These are phyloP conservation scores for Oophaga pumilio DNA, from an alignment of 2,113 vertebrate species.

Conservation along the genomic window DNA sequence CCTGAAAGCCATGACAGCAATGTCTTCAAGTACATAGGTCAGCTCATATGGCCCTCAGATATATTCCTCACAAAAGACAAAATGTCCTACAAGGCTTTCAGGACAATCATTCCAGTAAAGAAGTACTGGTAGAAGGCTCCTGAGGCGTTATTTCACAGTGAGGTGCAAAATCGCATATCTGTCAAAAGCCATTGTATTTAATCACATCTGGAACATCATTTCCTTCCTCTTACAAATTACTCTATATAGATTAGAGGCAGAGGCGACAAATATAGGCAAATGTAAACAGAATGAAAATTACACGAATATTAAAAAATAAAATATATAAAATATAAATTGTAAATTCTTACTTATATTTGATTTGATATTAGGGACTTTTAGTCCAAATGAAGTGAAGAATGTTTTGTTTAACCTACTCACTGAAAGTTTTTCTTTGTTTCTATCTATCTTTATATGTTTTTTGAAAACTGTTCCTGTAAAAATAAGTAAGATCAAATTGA, in stretches of 20 bases:
- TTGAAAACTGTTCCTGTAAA: too few relatives aligned
- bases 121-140: background rate
- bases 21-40: background rate
- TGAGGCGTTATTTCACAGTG: background rate
- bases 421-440: too few relatives aligned
- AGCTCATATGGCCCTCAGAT: background rate
- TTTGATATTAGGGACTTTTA: too few relatives aligned
- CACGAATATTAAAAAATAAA: background rate
- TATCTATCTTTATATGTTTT: too few relatives aligned
- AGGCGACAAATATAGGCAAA: background rate
- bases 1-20: background rate
- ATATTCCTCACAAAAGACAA: background rate
- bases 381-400: too few relatives aligned
- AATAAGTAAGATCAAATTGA: too few relatives aligned
- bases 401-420: too few relatives aligned
- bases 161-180: background rate
- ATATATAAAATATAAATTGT: too few relatives aligned
- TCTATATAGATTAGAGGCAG: background rate
- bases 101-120: background rate
- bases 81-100: conserved; percentile 2
- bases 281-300: background rate
- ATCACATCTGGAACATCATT: background rate
- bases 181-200: background rate
- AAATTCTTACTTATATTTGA: too few relatives aligned
- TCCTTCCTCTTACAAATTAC: background rate